Conservation (phyloP, 2,888 invertebrate genomes). For the Ophonus ardosiacus region DNA sequence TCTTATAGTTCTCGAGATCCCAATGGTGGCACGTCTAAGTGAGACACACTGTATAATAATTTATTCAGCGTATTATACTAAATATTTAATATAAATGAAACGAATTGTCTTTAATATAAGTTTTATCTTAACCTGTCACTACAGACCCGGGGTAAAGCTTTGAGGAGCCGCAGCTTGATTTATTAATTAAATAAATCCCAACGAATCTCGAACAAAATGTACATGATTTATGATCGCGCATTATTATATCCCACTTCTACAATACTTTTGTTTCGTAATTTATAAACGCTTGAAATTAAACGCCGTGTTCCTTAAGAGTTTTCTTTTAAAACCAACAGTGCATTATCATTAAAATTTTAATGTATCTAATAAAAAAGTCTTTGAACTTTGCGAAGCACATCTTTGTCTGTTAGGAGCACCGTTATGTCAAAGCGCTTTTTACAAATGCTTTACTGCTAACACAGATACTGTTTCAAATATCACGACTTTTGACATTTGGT, state of each 20-base stretch:
- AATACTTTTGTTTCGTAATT: neutral
- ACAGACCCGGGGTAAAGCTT: too few species aligned
- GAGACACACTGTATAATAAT: too few species aligned
- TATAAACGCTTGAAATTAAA: neutral
- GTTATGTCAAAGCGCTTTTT: neutral
- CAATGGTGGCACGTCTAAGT: too few species aligned
- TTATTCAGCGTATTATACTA: too few species aligned
- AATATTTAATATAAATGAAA: too few species aligned
- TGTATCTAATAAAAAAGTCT: neutral
- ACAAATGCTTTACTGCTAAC: neutral
- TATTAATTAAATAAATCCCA: neutral
- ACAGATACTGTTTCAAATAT: neutral
- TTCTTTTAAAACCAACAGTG: neutral
- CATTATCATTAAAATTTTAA: neutral
- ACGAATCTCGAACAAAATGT: neutral
- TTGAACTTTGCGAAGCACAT: neutral
- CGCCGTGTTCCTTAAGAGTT: neutral
- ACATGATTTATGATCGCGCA: neutral
- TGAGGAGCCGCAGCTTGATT: neutral
- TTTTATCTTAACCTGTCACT: too few species aligned
- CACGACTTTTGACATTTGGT: neutral
- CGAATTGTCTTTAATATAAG: too few species aligned
- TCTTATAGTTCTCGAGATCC: too few species aligned
- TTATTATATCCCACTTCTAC: neutral
- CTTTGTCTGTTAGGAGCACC: neutral